phyloP scores from a whole-genome alignment of 2,888 invertebrate species.

The Cryptophagus acutangulus region DNA sequence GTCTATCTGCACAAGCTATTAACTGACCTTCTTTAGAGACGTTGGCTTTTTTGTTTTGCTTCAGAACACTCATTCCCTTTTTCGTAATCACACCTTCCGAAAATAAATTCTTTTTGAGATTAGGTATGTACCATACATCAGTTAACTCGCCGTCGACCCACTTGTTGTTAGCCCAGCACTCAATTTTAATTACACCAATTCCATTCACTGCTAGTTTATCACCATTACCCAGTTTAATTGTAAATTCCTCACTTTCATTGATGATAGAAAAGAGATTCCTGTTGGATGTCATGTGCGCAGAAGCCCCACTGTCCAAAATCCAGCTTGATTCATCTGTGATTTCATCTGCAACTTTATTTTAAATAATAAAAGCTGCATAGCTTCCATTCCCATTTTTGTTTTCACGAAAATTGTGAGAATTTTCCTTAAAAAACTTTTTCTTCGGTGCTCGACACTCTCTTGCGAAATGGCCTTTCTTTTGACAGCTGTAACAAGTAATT shows the following conservation, averaged over 20 bases:
- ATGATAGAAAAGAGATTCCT: not conserved
- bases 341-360: too few relatives aligned
- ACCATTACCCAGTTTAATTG: slow-evolving; percentile 25
- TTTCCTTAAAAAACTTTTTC: too few relatives aligned
- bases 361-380: too few relatives aligned
- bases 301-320: too few relatives aligned
- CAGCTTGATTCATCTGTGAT: too few relatives aligned
- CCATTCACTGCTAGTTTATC: slow-evolving; percentile 25
- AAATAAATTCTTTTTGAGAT: slow-evolving; percentile 35
- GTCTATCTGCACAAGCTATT: slow-evolving; percentile 19
- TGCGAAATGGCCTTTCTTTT: slow-evolving; percentile 16
- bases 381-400: too few relatives aligned
- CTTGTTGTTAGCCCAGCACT: slow-evolving; percentile 23
- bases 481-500: not conserved
- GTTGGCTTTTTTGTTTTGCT: slow-evolving; percentile 22
- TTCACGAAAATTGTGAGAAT: too few relatives aligned
- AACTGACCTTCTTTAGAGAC: slow-evolving; percentile 17
- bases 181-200: slow-evolving; percentile 26
- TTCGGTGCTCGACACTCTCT: not conserved
- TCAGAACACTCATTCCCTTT: slow-evolving; percentile 30
- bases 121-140: slow-evolving; percentile 34
- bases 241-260: not conserved
- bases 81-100: slow-evolving; percentile 34
- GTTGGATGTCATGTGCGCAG: too few relatives aligned
- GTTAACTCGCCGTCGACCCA: slow-evolving; percentile 26